Conservation (phyloP, 2,888 invertebrate genomes). For the Dasysyrphus tricinctus region DNA sequence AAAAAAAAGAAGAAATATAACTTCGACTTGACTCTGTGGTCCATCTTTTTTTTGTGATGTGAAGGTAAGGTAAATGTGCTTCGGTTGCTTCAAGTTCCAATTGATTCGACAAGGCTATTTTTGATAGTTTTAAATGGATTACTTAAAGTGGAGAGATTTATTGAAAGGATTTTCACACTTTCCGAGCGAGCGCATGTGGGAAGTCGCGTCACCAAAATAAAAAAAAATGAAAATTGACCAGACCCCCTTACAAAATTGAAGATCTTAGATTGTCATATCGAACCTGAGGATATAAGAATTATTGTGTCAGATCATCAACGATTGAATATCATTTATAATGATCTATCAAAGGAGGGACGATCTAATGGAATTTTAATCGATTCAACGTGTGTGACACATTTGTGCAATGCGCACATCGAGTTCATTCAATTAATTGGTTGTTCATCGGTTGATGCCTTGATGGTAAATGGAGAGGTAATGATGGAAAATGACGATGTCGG, state of each 20-base stretch:
- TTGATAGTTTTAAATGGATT: constrained; percentile 27
- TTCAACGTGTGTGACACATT: constrained; percentile 67
- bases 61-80: neutral
- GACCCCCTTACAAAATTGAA: constrained; percentile 42
- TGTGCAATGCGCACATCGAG: constrained; percentile 22
- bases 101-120: constrained; percentile 66
- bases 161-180: constrained; percentile 62
- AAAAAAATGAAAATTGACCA: neutral
- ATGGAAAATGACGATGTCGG: constrained; percentile 54
- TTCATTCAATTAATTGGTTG: constrained; percentile 65
- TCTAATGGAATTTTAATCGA: constrained; percentile 67
- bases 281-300: constrained; percentile 21
- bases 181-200: neutral
- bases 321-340: constrained; percentile 61
- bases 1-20: constrained; percentile 50
- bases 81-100: constrained; percentile 47
- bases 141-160: constrained; percentile 59
- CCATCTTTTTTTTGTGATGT: neutral
- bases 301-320: constrained; percentile 49
- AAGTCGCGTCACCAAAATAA: constrained; percentile 56
- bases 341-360: constrained; percentile 15
- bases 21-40: constrained; percentile 19
- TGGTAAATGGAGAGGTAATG: constrained; percentile 62
- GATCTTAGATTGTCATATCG: constrained; percentile 10
- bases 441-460: constrained; percentile 36